These are phyloP conservation scores for Nemotelus pantherinus DNA, from an alignment of 2,888 invertebrate genomes.

Conservation along the genomic window DNA sequence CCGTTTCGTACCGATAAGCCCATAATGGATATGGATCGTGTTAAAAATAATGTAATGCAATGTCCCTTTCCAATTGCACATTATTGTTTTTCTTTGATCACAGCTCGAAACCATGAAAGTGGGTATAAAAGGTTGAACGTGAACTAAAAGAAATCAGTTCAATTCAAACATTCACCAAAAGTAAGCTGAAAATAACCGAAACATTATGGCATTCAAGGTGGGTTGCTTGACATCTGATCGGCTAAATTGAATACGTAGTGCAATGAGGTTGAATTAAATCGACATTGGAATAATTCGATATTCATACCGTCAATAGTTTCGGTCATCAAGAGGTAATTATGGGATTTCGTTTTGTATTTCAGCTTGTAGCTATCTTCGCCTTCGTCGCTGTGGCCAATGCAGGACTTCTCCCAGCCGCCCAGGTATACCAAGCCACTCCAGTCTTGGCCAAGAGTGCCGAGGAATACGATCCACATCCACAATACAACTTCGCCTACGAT, in stretches of 20 bases:
- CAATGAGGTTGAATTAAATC: background rate
- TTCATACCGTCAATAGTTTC: too few relatives aligned
- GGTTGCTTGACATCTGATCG: background rate
- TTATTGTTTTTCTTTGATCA: background rate
- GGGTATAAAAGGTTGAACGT: constrained; percentile 24
- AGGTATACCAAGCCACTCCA: constrained; percentile 49
- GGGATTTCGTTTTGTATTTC: constrained; percentile 52
- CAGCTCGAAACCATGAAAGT: constrained; percentile 3
- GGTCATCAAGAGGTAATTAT: too few relatives aligned
- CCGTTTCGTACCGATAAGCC: constrained; percentile 19
- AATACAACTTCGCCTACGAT: constrained; percentile 63
- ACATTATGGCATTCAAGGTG: constrained; percentile 63
- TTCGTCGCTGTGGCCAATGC: constrained; percentile 57
- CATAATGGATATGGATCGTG: background rate
- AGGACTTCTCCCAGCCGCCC: constrained; percentile 50
- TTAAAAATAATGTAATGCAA: background rate
- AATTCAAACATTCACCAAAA: constrained; percentile 24
- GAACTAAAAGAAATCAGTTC: constrained; percentile 28
- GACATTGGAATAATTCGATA: background rate
- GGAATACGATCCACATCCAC: constrained; percentile 56
- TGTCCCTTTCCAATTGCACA: constrained; percentile 28
- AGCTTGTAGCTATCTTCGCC: constrained; percentile 58
- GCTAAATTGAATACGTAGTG: background rate
- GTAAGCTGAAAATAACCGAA: background rate
- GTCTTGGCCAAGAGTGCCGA: constrained; percentile 52